Conservation (phyloP, 2,797 vertebrate genomes). For the Bovichtus variegatus region DNA sequence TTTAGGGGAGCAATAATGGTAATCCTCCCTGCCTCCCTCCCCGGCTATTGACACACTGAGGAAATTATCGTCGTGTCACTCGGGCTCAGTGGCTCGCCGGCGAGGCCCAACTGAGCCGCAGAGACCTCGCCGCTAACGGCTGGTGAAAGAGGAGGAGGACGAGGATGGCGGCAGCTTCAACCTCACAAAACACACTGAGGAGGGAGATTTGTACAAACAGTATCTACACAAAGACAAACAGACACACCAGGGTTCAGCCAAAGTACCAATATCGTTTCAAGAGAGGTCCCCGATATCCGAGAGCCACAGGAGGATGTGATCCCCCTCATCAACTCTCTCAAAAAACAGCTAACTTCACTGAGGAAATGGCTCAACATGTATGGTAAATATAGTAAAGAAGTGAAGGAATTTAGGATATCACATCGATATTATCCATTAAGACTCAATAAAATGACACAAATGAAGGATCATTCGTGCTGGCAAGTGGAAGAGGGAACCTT, state of each 20-base stretch:
- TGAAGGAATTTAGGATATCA: not conserved
- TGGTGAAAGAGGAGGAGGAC: conserved; percentile 13
- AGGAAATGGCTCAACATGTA: too few relatives aligned
- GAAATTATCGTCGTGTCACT: conserved; percentile 72
- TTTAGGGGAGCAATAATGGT: conserved; percentile 73
- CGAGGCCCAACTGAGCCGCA: conserved; percentile 19
- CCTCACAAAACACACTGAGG: not conserved
- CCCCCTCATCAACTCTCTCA: too few relatives aligned
- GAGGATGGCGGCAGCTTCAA: not conserved
- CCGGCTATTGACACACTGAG: conserved; percentile 64
- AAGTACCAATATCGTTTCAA: not conserved
- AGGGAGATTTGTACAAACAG: conserved; percentile 4
- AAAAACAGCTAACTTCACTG: too few relatives aligned
- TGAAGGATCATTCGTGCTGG: not conserved
- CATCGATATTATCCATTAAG: too few relatives aligned
- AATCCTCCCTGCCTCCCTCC: conserved; percentile 55
- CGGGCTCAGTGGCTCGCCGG: conserved; percentile 18
- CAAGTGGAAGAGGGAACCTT: not conserved
- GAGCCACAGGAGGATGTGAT: not conserved
- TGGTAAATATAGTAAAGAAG: not conserved
- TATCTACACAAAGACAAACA: not conserved
- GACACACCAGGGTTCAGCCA: not conserved
- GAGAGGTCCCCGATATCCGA: not conserved
- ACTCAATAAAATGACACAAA: not conserved
- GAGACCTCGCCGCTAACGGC: not conserved